Base-by-base conservation (phyloP, 2,888 invertebrate species). In the Polymixis flavicincta region DNA sequence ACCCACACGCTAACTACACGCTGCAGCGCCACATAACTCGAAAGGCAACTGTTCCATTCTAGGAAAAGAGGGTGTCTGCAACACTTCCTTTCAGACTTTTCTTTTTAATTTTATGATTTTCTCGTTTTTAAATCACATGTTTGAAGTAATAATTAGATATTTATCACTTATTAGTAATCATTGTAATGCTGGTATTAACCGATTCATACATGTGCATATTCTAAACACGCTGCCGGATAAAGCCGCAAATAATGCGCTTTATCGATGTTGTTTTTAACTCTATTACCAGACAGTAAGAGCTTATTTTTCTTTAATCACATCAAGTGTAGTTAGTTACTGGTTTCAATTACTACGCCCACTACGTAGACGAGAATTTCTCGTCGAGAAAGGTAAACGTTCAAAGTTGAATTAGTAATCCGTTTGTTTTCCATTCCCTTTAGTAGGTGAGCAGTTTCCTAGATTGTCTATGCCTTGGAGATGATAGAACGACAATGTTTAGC, bases 141-240 rank as follows among this genome's bases (percentile, higher is more conserved):
- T 52, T 7, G 22, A 63, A 25, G 37, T 75, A 70, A 61, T 71
- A 32, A 82, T 75, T 70, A 71, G 54, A 85, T 73, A 74, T 72
- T 65, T 71, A 72, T 74, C 28, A 66, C 60, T 70, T 72, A 71
- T 59, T 73, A 76, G 64, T 64, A 80, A 72, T 80, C 66, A 76
- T 84, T 78, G 66, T 75, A 71, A 59, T 66, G 37, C 59, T 67
- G 71, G 60, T 70, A 66, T 64, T 54, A 69, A 64, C 50, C 57
- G 66, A 68, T 48, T 65, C n/a, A 42, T 71, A 11, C 45, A 54
- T 55, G 48, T 59, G 13, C 28, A n/a, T 50, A 66, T n/a, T 66
- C 19, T 55, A 66, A 52, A 50, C 32, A 22, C 37, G 37, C 37
- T 28, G 28, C 14, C 65, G 28, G 2, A 52, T 59, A 19, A 1